Evolutionary conservation across 2,113 vertebrate species (phyloP), one percentile per base, ranked within the genome.

Genomic region (Chiloscyllium plagiosum): DNA sequence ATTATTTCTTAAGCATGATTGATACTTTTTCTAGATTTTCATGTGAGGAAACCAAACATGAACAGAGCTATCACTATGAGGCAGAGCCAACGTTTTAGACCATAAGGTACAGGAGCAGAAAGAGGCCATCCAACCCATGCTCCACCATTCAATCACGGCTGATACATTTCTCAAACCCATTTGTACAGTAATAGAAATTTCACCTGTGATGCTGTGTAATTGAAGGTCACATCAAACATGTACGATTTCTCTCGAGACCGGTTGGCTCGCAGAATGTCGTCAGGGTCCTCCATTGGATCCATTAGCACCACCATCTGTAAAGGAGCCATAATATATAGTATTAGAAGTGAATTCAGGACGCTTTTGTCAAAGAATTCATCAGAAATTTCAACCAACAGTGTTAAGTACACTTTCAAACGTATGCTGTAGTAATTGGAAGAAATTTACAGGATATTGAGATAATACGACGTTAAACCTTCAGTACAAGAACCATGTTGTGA

Each of bases 191-290:
- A 15, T 66, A 66, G n/a, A 66, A 37, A 47, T 24, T 97, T 97
- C 47, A 99, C 99, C 98, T 99, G 99, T 86, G 97, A 98, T 96
- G 99, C 98, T 0, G 97, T 97, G 97, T 98, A 98, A 97, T 99
- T 98, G 4, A 99, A 99, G 19, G 98, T 97, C 97, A 98, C 97
- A 0, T 99, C 98, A 0, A 99, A 99, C 97, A 99, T 96, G 94
- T 98, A 99, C 1, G 98, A 98, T 97, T 99, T 99, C 97, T 99
- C 98, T 90, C 98, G 97, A 96, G 98, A 99, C 89, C 98, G 98
- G 96, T 98, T 98, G 52, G 98, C 98, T 96, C 98, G 97, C 95
- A 98, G 97, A 96, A 99, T 97, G 95, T 99, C 98, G 0, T 98
- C 98, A 0, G 98, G 98, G 95, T 99, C 98, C 94, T 99, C 98